A percentile compares a stretch with the other conserved stretches of the same genome.
phyloP scores from a whole-genome alignment of 2,797 vertebrate species.

The Leuciscus waleckii region DNA sequence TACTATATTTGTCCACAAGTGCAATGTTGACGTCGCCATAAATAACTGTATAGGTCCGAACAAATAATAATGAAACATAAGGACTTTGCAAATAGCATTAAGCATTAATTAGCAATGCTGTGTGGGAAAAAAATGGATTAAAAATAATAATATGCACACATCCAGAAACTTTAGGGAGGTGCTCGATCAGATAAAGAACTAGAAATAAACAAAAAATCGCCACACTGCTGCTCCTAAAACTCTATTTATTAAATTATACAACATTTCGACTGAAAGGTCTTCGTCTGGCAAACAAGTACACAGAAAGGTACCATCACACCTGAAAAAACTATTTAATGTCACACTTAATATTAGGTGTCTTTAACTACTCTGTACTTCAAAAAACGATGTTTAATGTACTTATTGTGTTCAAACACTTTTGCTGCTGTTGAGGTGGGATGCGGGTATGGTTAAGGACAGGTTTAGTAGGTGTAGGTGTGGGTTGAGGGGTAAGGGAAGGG shows the following conservation, averaged over 20 bases:
- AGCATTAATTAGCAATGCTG: too few relatives aligned
- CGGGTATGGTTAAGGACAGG: too few relatives aligned
- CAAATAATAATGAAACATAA: not conserved
- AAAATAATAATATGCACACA: not conserved
- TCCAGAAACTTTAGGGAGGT: not conserved
- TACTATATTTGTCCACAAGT: constrained; percentile 14
- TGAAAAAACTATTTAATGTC: not conserved
- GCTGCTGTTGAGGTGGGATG: not conserved
- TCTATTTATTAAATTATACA: not conserved
- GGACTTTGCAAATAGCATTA: not conserved
- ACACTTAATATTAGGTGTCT: not conserved
- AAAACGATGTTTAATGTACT: not conserved
- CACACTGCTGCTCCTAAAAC: not conserved
- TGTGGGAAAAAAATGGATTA: too few relatives aligned
- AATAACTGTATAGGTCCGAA: not conserved
- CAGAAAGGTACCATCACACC: not conserved
- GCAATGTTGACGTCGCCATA: constrained; percentile 12
- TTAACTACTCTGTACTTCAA: not conserved
- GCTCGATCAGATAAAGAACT: not conserved
- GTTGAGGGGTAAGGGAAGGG: not conserved
- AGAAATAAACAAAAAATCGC: not conserved
- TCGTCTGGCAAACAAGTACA: not conserved
- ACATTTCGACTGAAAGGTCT: not conserved
- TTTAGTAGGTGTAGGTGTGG: not conserved
- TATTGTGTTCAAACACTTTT: not conserved